phyloP scores from a whole-genome alignment of 2,888 invertebrate genomes.

The Pteria penguin region DNA sequence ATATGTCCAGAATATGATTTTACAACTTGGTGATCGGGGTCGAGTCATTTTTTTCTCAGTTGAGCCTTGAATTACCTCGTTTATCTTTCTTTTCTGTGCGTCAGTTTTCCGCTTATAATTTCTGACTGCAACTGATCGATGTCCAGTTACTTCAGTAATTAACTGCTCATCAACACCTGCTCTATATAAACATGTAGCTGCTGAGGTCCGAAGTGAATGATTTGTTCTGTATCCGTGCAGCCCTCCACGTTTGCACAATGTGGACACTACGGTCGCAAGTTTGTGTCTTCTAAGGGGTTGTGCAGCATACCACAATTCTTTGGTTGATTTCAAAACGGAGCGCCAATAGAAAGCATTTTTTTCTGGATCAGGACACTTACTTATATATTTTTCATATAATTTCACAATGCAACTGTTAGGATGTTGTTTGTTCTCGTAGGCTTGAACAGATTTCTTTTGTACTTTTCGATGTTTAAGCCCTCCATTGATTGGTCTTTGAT shows the following conservation, averaged over 20 bases:
- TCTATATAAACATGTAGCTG: slow-evolving; percentile 25
- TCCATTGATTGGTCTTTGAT: slow-evolving; percentile 23
- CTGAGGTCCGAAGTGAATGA: slow-evolving; percentile 24
- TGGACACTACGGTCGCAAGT: slow-evolving; percentile 12
- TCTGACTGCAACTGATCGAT: slow-evolving; percentile 9
- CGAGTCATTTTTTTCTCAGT: too few species aligned
- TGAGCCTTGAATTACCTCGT: slow-evolving; percentile 11
- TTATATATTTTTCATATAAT: not conserved
- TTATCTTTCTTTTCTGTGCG: slow-evolving; percentile 14
- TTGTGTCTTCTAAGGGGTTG: slow-evolving; percentile 9
- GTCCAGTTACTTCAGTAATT: not conserved
- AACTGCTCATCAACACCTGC: slow-evolving; percentile 12
- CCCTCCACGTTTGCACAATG: slow-evolving; percentile 12
- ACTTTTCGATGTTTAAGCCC: slow-evolving; percentile 13
- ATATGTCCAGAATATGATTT: too few species aligned
- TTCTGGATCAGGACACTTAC: not conserved
- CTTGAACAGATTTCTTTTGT: not conserved
- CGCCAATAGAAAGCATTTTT: slow-evolving; percentile 20
- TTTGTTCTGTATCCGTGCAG: slow-evolving; percentile 23
- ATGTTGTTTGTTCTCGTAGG: slow-evolving; percentile 6
- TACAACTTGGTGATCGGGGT: too few species aligned
- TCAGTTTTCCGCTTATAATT: slow-evolving; percentile 16
- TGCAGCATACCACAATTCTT: slow-evolving; percentile 3
- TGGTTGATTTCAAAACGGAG: not conserved
- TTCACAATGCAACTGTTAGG: not conserved